These are phyloP conservation scores for Drosophila seguyi DNA, from an alignment of 1,140 invertebrate genomes.

Conservation along the genomic window DNA sequence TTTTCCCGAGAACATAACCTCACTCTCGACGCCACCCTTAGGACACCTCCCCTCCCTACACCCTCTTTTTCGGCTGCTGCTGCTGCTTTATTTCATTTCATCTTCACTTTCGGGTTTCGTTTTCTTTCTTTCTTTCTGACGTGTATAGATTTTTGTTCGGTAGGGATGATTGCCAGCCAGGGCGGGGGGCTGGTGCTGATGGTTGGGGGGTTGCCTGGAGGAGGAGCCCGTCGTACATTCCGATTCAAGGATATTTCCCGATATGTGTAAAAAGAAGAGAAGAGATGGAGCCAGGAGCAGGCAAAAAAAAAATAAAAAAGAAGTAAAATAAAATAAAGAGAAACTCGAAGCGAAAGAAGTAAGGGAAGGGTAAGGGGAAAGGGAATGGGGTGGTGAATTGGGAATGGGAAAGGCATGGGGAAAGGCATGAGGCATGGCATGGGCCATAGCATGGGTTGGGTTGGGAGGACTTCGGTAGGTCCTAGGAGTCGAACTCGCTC, in stretches of 20 bases:
- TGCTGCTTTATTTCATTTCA: conserved; percentile 81
- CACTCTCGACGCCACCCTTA: neutral
- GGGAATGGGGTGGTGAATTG: neutral
- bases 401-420: neutral
- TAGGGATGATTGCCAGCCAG: conserved; percentile 45
- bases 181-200: too few species aligned
- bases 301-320: conserved; percentile 21
- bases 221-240: conserved; percentile 73
- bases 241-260: conserved; percentile 83
- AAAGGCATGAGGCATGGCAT: neutral
- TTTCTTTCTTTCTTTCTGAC: conserved; percentile 70
- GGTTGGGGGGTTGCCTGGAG: conserved; percentile 10
- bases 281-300: neutral
- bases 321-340: conserved; percentile 43
- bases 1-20: conserved; percentile 8
- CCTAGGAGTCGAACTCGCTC: conserved; percentile 54
- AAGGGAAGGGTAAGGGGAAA: conserved; percentile 38
- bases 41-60: neutral
- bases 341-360: conserved; percentile 63
- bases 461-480: conserved; percentile 20
- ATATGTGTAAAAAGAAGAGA: conserved; percentile 70
- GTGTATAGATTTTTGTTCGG: conserved; percentile 73
- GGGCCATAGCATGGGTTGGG: too few species aligned
- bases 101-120: conserved; percentile 82
- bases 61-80: conserved; percentile 43